Conservation (phyloP, 2,888 invertebrate genomes). For the Macrosiphum euphorbiae region DNA sequence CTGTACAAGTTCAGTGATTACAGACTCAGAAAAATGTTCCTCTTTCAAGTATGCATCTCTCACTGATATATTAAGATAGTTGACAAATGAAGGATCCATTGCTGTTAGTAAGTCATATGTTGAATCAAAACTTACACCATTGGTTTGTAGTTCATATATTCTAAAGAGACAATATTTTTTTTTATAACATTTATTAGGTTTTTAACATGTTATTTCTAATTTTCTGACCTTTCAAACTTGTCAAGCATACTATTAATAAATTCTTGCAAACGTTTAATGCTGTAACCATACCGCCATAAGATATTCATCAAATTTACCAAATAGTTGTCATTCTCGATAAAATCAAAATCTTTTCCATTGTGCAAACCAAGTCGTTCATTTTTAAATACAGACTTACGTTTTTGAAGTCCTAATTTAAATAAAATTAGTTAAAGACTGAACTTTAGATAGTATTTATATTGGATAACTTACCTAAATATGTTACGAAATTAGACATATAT, state of each 20-base stretch:
- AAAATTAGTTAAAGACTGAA: background rate
- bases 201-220: constrained; percentile 31
- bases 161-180: constrained; percentile 69
- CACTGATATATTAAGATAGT: constrained; percentile 71
- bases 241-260: constrained; percentile 70
- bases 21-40: constrained; percentile 71
- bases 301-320: constrained; percentile 71
- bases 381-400: constrained; percentile 49
- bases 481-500: constrained; percentile 74
- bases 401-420: constrained; percentile 59
- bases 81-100: constrained; percentile 72
- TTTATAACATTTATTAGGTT: background rate
- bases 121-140: constrained; percentile 72
- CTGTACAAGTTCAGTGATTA: constrained; percentile 74
- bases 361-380: constrained; percentile 71
- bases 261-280: constrained; percentile 71
- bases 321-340: constrained; percentile 72
- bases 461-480: constrained; percentile 71
- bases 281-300: constrained; percentile 75
- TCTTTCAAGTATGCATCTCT: constrained; percentile 70
- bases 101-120: constrained; percentile 73
- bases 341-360: constrained; percentile 74
- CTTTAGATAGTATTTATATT: background rate
- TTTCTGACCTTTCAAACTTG: constrained; percentile 71
- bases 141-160: constrained; percentile 74